Percentiles rank a stretch among this genome's conserved stretches.
Evolutionary conservation across 1,140 invertebrate genomes (phyloP).

Genomic region (Eulimnadia texana): DNA sequence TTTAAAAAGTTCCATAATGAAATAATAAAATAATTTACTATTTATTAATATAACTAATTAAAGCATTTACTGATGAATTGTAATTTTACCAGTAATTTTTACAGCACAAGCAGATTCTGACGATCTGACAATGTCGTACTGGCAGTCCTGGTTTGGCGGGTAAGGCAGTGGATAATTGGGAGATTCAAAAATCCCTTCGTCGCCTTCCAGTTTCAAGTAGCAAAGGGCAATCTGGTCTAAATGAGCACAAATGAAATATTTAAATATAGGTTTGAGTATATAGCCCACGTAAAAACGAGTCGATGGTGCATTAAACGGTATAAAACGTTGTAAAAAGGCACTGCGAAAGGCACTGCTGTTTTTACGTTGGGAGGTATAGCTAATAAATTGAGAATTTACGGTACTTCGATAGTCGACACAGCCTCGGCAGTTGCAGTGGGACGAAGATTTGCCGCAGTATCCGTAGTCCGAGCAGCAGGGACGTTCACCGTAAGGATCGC

Average conservation of each 20-base stretch:
- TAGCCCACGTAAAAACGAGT: too few species aligned
- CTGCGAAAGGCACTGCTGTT: too few species aligned
- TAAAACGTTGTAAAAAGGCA: too few species aligned
- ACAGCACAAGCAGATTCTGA: slow-evolving; percentile 24
- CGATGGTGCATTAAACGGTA: too few species aligned
- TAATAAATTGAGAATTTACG: background rate
- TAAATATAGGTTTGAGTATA: background rate
- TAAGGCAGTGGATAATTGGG: slow-evolving; percentile 26
- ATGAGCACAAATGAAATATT: background rate
- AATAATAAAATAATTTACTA: background rate
- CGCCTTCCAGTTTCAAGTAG: slow-evolving; percentile 20
- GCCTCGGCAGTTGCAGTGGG: slow-evolving; percentile 13
- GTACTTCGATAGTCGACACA: slow-evolving; percentile 13
- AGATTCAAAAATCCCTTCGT: slow-evolving; percentile 24
- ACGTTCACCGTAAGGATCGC: slow-evolving; percentile 10
- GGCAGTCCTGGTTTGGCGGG: slow-evolving; percentile 22
- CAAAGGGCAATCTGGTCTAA: slow-evolving; percentile 20
- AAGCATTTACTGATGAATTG: background rate
- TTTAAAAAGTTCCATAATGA: too few species aligned
- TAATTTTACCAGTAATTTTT: slow-evolving; percentile 23
- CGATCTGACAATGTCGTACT: slow-evolving; percentile 25
- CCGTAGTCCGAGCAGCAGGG: slow-evolving; percentile 16
- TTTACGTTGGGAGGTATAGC: too few species aligned
- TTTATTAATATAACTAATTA: too few species aligned
- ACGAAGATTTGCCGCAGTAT: slow-evolving; percentile 13